phyloP scores from a whole-genome alignment of 1,140 invertebrate species.

The Pteromalus puparum region DNA sequence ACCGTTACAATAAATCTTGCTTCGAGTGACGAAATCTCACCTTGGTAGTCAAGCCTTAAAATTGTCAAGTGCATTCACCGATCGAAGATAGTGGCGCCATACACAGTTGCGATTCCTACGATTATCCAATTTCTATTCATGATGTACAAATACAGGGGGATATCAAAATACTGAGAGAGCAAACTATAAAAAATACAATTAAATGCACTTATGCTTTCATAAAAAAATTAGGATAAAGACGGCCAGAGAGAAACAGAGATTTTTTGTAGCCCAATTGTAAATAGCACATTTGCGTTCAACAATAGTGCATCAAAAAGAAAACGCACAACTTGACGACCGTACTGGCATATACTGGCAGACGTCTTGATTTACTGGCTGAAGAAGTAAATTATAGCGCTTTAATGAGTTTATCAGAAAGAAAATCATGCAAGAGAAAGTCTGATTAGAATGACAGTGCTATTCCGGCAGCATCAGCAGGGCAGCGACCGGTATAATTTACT shows the following conservation, averaged over 20 bases:
- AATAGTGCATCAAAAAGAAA: background rate
- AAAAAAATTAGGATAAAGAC: too few relatives aligned
- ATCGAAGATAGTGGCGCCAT: slow-evolving; percentile 37
- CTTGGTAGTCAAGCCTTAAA: slow-evolving; percentile 26
- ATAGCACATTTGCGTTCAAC: background rate
- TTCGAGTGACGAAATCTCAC: background rate
- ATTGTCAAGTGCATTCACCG: background rate
- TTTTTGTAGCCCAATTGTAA: background rate
- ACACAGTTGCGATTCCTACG: background rate
- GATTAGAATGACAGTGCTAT: background rate
- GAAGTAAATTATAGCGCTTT: slow-evolving; percentile 10
- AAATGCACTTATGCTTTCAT: too few relatives aligned
- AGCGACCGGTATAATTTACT: slow-evolving; percentile 53
- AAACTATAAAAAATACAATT: slow-evolving; percentile 26
- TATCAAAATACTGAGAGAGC: background rate
- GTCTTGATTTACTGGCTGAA: too few relatives aligned
- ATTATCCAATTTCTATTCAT: background rate
- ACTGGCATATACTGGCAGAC: too few relatives aligned
- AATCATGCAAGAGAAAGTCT: background rate
- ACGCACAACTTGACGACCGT: background rate
- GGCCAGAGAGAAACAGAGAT: slow-evolving; percentile 40
- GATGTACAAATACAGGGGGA: background rate
- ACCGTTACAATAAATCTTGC: too few relatives aligned
- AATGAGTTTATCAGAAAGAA: background rate
- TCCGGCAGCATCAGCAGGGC: background rate